phyloP scores from a whole-genome alignment of 2,797 vertebrate species.

The Xyrichtys novacula region DNA sequence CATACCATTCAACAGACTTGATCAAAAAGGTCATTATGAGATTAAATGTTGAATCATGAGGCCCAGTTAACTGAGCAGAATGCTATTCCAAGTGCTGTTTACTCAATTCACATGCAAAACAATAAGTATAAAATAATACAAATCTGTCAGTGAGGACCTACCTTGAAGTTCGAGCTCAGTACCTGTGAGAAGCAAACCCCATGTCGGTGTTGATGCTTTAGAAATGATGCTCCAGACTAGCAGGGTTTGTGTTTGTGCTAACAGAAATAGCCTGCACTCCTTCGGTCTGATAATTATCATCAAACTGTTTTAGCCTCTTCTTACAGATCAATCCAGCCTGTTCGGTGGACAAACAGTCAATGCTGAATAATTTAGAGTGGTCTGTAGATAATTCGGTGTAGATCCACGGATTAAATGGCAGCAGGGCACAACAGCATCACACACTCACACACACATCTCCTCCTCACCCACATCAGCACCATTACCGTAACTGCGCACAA shows the following conservation, averaged over 20 bases:
- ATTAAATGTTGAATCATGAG: conserved; percentile 4
- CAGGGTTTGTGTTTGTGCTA: conserved; percentile 29
- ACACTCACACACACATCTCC: conserved; percentile 68
- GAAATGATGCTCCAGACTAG: conserved; percentile 30
- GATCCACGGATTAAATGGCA: conserved; percentile 89
- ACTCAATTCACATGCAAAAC: not conserved
- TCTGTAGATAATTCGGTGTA: conserved; percentile 40
- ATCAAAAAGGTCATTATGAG: not conserved
- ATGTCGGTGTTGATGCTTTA: conserved; percentile 42
- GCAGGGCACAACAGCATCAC: conserved; percentile 82
- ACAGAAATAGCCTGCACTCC: conserved; percentile 14
- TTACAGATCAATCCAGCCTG: not conserved
- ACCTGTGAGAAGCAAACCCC: conserved; percentile 54
- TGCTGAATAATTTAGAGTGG: not conserved
- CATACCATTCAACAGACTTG: conserved; percentile 2
- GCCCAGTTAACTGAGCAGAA: conserved; percentile 16
- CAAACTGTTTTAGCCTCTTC: accelerated
- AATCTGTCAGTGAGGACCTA: conserved; percentile 27
- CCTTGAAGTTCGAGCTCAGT: conserved; percentile 60
- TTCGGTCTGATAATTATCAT: not conserved
- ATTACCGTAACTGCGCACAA: conserved; percentile 80
- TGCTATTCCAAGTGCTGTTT: not conserved
- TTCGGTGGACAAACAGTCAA: not conserved
- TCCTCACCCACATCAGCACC: conserved; percentile 87
- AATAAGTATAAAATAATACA: not conserved